Conservation (phyloP, 2,797 vertebrate genomes). For the Phalloptychus januarius region DNA sequence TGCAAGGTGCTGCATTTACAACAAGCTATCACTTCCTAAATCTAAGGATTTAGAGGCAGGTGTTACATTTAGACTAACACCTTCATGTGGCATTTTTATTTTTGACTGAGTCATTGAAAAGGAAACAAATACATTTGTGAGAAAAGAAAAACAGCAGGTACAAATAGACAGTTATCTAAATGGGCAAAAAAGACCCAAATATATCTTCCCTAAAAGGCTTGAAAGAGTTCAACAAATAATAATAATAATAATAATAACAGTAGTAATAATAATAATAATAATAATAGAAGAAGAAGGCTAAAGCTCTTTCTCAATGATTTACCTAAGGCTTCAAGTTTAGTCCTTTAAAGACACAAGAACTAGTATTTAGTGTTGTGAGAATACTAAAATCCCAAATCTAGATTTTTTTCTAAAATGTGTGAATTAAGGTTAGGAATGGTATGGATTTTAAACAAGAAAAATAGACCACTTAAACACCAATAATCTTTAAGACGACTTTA, state of each 20-base stretch:
- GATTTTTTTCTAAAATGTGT: slow-evolving; percentile 11
- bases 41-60: not conserved
- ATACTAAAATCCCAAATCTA: not conserved
- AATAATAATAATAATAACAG: too few species aligned
- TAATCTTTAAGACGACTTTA: not conserved
- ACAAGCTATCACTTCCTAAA: not conserved
- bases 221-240: not conserved
- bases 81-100: too few species aligned
- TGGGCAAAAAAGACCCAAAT: not conserved
- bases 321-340: not conserved
- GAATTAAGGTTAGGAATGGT: slow-evolving; percentile 37
- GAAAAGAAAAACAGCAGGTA: not conserved
- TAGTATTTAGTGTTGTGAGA: slow-evolving; percentile 19
- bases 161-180: not conserved
- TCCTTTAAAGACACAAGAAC: slow-evolving; percentile 21
- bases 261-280: too few species aligned
- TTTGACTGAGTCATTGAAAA: too few species aligned
- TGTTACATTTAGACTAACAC: not conserved
- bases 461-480: not conserved
- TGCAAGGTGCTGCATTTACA: not conserved
- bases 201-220: too few species aligned
- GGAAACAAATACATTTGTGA: too few species aligned
- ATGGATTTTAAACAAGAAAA: slow-evolving; percentile 12
- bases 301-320: not conserved
- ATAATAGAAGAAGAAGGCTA: not conserved